These are phyloP conservation scores for Leptopterna dolabrata DNA, from an alignment of 2,888 invertebrate species.

Conservation along the genomic window DNA sequence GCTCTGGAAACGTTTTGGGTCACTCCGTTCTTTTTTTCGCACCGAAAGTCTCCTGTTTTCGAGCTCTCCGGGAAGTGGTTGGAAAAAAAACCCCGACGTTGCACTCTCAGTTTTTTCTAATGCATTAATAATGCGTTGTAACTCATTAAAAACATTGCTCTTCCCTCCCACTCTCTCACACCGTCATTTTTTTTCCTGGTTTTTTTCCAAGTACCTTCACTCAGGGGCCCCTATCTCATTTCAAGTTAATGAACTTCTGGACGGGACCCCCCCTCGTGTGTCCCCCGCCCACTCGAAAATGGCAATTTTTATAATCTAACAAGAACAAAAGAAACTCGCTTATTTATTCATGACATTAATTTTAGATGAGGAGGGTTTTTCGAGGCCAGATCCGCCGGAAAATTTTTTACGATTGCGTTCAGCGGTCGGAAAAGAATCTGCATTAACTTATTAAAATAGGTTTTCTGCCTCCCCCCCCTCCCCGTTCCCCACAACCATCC, in stretches of 20 bases:
- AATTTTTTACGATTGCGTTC: slow-evolving; percentile 44
- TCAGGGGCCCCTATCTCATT: slow-evolving; percentile 37
- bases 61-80: slow-evolving; percentile 7
- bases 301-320: slow-evolving; percentile 57
- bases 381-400: neutral
- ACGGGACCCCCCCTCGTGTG: neutral
- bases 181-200: slow-evolving; percentile 10
- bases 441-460: slow-evolving; percentile 55
- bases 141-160: slow-evolving; percentile 49
- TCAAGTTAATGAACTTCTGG: slow-evolving; percentile 53
- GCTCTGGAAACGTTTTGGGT: slow-evolving; percentile 21
- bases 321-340: slow-evolving; percentile 55
- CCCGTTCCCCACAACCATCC: too few species aligned
- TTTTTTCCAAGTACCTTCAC: slow-evolving; percentile 12
- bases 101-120: slow-evolving; percentile 26
- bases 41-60: neutral
- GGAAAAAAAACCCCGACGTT: neutral
- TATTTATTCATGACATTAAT: slow-evolving; percentile 54
- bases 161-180: neutral
- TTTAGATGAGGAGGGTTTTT: slow-evolving; percentile 39
- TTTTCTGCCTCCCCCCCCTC: too few species aligned
- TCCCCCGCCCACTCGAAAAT: slow-evolving; percentile 44
- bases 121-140: slow-evolving; percentile 51
- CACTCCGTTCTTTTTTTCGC: neutral
- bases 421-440: slow-evolving; percentile 13